These are phyloP conservation scores for Tromatobia lineatoria DNA, from an alignment of 2,888 invertebrate species.

Conservation along the genomic window DNA sequence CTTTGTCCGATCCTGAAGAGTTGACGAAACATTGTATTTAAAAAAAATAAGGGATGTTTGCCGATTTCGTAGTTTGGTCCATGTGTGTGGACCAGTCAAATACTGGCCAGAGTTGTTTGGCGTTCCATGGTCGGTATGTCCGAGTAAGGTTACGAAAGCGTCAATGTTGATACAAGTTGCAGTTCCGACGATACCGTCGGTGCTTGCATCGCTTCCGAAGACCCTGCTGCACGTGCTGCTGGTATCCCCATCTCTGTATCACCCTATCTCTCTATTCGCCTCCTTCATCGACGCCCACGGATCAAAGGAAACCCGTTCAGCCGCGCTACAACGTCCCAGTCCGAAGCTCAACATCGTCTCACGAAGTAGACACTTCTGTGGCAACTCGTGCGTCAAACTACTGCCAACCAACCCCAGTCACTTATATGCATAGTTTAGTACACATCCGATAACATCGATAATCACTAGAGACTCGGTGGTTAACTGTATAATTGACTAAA, in stretches of 20 bases:
- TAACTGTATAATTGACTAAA: neutral
- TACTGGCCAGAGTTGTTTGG: neutral
- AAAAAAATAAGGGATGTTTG: neutral
- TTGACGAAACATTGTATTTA: neutral
- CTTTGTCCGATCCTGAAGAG: no score
- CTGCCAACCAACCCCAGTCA: slow-evolving; percentile 17
- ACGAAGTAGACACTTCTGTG: neutral
- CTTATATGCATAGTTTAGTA: slow-evolving; percentile 32
- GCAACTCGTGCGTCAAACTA: slow-evolving; percentile 33
- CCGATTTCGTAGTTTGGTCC: neutral
- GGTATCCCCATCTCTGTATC: slow-evolving; percentile 38
- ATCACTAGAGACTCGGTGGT: slow-evolving; percentile 67
- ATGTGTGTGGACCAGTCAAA: neutral
- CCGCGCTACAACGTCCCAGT: neutral
- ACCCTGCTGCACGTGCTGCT: neutral
- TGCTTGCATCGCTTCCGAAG: slow-evolving; percentile 21
- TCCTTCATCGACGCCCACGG: slow-evolving; percentile 34
- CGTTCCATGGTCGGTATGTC: neutral
- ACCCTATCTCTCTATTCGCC: slow-evolving; percentile 47
- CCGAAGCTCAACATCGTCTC: neutral
- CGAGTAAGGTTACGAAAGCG: neutral
- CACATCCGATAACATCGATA: slow-evolving; percentile 67
- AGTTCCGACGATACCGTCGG: neutral
- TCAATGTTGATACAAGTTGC: slow-evolving; percentile 31
- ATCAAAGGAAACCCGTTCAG: slow-evolving; percentile 41